Base-by-base conservation (phyloP, 1,140 invertebrate species). In the Pseudomyrmex cubaensis region DNA sequence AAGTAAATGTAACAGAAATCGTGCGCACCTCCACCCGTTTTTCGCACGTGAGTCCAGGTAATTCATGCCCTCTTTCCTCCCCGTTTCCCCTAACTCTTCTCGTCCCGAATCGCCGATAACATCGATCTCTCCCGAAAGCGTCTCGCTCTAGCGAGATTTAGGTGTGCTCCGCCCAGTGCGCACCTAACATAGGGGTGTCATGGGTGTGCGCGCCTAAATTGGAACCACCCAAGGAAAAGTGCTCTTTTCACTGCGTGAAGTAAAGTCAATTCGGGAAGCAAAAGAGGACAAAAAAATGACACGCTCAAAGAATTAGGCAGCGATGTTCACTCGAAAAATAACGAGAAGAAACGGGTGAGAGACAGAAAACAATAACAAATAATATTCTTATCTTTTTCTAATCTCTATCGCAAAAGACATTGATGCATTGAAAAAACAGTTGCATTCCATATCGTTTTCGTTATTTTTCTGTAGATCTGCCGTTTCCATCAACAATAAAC, bases 1-100 rank as follows among this genome's bases (percentile, higher is more conserved):
- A 89, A 89, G 85, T 91, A 87, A 91, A 35, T 89, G 90, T 87
- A 87, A 87, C 85, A 76, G 85, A 89, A 90, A 90, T 91, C 88
- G 86, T 90, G 88, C 90, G 85, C 88, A 90, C 75, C 70, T 82
- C 84, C 83, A 89, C 87, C 91, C 84, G 90, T 91, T 91, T 89
- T 91, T 63, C 72, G 87, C 84, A 89, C 86, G 88, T 91, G 90
- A 90, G 83, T 83, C 87, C 87, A 77, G 78, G 72, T 84, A 86
- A 89, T 90, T 86, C 84, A 78, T 89, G 78, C 54, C 74, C 25
- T 25, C 72, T 35, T 70, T 0, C 12, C 35, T 7, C 35, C 0
- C 73, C 48, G 52, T n/a, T 35, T 25, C 17, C 10, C 48, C 63
- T 46, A 52, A 15, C 52, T 48, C 76, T 22, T 54, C 22, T 78